Conservation (phyloP, 92 coral and sea anemone genomes). For the Phenganax subtilis region DNA sequence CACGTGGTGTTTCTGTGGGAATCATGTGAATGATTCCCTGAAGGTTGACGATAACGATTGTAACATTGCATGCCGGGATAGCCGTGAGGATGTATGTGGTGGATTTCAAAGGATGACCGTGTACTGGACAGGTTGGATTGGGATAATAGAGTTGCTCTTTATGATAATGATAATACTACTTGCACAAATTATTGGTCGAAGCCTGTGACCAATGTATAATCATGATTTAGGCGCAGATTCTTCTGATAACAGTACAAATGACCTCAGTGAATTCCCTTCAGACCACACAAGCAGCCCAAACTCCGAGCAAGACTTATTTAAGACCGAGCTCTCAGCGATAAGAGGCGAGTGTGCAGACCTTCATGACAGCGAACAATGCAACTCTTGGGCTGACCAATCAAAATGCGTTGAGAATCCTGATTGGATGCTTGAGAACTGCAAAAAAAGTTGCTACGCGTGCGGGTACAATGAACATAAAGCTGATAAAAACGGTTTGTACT, state of each 20-base stretch:
- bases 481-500: not conserved
- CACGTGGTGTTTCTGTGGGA: constrained; percentile 43
- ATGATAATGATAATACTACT: constrained; percentile 16
- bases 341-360: constrained; percentile 20
- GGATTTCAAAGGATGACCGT: constrained; percentile 74
- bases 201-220: not conserved
- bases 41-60: constrained; percentile 40
- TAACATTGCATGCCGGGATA: constrained; percentile 45
- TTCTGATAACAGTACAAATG: not conserved
- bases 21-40: constrained; percentile 32
- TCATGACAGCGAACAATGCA: constrained; percentile 31
- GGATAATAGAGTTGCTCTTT: not conserved
- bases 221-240: not conserved
- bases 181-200: not conserved
- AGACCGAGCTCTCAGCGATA: not conserved
- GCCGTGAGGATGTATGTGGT: constrained; percentile 74
- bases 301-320: not conserved
- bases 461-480: not conserved
- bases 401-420: constrained; percentile 33
- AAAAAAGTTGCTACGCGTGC: constrained; percentile 39
- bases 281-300: not conserved
- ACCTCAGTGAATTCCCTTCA: not conserved
- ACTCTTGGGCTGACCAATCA: constrained; percentile 30
- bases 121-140: constrained; percentile 80
- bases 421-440: constrained; percentile 39